These are phyloP conservation scores for Cygnus atratus DNA, from an alignment of 2,113 vertebrate species.

Conservation along the genomic window DNA sequence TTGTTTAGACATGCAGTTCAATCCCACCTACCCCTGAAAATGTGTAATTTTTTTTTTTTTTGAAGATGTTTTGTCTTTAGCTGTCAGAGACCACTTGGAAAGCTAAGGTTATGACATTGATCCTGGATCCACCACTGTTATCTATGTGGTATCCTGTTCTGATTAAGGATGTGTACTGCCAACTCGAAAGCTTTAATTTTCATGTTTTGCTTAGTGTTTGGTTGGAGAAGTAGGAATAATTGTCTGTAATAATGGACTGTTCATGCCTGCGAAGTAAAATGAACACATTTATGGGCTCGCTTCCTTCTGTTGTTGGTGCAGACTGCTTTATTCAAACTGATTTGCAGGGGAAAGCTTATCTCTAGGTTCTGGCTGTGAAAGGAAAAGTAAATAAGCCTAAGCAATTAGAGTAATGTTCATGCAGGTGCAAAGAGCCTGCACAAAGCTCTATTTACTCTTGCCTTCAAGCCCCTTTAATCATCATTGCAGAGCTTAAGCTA, in stretches of 20 bases:
- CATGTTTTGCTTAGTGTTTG: conserved; percentile 18
- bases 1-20: not conserved
- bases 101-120: not conserved
- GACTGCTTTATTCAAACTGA: conserved; percentile 13
- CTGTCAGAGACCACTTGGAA: not conserved
- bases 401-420: conserved; percentile 34
- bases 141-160: not conserved
- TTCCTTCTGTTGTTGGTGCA: conserved; percentile 33
- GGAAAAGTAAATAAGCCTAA: conserved; percentile 52
- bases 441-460: conserved; percentile 25
- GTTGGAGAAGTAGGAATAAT: conserved; percentile 41
- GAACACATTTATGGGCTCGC: not conserved
- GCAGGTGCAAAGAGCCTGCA: conserved; percentile 50
- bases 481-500: not conserved
- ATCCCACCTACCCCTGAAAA: not conserved
- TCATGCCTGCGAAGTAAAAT: conserved; percentile 45
- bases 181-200: conserved; percentile 9
- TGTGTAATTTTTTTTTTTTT: not conserved
- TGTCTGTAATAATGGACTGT: conserved; percentile 9
- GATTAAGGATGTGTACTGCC: not conserved
- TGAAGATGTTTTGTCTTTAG: not conserved
- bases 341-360: conserved; percentile 43
- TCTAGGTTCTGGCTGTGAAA: conserved; percentile 36
- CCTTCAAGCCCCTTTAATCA: conserved; percentile 25
- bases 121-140: not conserved